Conservation (phyloP, 2,113 vertebrate species). For the Nannobrachium achirus region DNA sequence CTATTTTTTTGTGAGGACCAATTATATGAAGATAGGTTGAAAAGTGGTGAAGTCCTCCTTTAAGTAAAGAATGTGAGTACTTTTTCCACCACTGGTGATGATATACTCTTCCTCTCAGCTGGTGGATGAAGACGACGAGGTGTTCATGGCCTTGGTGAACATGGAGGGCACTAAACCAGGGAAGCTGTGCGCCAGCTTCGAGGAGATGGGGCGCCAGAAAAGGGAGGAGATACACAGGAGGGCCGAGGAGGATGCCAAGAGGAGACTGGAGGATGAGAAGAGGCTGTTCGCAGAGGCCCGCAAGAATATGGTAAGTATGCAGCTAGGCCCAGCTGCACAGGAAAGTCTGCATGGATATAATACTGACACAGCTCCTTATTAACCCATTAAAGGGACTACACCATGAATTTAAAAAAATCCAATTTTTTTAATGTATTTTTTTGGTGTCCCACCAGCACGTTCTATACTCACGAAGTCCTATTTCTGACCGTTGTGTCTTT, state of each 20-base stretch:
- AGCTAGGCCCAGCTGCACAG: not conserved
- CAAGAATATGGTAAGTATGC: slow-evolving; percentile 79
- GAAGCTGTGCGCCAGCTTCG: slow-evolving; percentile 82
- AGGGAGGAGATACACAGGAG: slow-evolving; percentile 80
- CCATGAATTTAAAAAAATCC: not conserved
- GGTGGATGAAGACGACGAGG: slow-evolving; percentile 80
- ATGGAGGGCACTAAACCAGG: slow-evolving; percentile 77
- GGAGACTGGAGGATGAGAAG: slow-evolving; percentile 82
- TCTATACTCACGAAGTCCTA: too few relatives aligned
- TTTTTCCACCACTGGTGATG: too few relatives aligned
- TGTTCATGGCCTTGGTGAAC: slow-evolving; percentile 74
- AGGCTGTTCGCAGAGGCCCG: slow-evolving; percentile 83
- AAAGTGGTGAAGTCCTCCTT: too few relatives aligned
- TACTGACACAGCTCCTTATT: too few relatives aligned
- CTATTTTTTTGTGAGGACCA: too few relatives aligned
- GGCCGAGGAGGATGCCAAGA: slow-evolving; percentile 82
- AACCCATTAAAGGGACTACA: slow-evolving; percentile 5
- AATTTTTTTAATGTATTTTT: too few relatives aligned
- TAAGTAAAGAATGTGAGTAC: too few relatives aligned
- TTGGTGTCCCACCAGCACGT: too few relatives aligned
- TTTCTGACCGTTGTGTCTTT: too few relatives aligned
- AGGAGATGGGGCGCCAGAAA: slow-evolving; percentile 80
- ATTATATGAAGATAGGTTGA: too few relatives aligned
- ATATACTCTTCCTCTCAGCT: slow-evolving; percentile 57
- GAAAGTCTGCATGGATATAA: not conserved